Evolutionary conservation across 2,113 vertebrate genomes (phyloP), one percentile per base, ranked within the genome.

Genomic region (Alaudala cheleensis): DNA sequence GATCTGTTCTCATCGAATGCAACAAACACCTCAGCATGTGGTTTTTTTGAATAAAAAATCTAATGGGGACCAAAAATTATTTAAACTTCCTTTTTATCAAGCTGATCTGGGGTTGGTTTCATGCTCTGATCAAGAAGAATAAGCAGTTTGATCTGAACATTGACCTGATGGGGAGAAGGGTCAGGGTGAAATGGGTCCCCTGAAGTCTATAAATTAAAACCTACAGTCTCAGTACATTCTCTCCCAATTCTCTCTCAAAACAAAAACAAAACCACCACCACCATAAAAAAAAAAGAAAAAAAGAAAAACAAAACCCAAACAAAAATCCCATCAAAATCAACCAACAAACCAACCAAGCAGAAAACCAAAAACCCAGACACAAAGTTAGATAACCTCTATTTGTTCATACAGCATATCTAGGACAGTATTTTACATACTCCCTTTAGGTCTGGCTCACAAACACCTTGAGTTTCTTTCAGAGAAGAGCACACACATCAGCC

Each of bases 391-490:
- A 61, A 69, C n/a, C 13, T 62, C 23, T 49, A 24, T 42, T 88
- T 45, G 22, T 50, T 76, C 44, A 34, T 42, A 47, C 23, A 51
- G 29, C 20, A n/a, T 29, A 11, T 34, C n/a, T 56, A 77, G 69
- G 54, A 28, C 49, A 81, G 37, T 49, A 49, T 70, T 81, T 81
- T 56, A 60, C 21, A 14, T 26, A 18, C 33, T n/a, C 58, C 51
- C 61, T 79, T 86, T 92, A 82, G 54, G 74, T 91, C 86, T 93
- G 44, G 37, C 91, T 95, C 61, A 87, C 40, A 89, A 74, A 71
- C 49, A 89, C 70, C 81, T 53, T 64, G 50, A 84, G 39, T 64
- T 87, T 87, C 83, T 92, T 45, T 67, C 61, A 87, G 57, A 86
- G 72, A 77, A 74, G 3, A 78, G 31, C 19, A 57, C 40, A 56